These are phyloP conservation scores for Argya squamiceps DNA, from an alignment of 2,797 vertebrate genomes.

Conservation along the genomic window DNA sequence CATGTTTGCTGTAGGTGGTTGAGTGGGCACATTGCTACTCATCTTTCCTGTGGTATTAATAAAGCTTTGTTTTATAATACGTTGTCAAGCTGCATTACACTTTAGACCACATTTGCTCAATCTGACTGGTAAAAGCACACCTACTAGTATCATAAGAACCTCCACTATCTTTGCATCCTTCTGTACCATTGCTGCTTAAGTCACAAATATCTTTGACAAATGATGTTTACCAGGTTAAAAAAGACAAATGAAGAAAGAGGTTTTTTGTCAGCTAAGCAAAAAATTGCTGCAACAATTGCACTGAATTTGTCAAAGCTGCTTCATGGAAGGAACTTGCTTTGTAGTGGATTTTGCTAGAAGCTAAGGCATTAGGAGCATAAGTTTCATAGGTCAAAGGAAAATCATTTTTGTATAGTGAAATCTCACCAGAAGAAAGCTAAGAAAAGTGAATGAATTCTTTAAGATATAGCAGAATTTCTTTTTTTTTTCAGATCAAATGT, in stretches of 20 bases:
- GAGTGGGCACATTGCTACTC: fast-evolving
- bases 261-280: neutral
- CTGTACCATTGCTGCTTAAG: neutral
- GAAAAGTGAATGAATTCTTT: neutral
- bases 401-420: neutral
- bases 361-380: neutral
- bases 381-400: neutral
- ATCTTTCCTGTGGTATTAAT: neutral
- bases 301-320: neutral
- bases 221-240: fast-evolving
- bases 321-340: neutral
- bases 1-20: neutral
- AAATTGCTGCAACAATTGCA: neutral
- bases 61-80: neutral
- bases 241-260: neutral
- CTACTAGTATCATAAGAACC: fast-evolving
- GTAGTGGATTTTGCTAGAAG: neutral
- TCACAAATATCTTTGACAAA: neutral
- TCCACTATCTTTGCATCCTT: neutral
- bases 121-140: neutral
- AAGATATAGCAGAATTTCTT: neutral
- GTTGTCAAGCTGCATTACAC: neutral
- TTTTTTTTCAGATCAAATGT: neutral
- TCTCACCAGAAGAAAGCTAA: neutral
- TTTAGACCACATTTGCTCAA: neutral